phyloP scores from a whole-genome alignment of 2,797 vertebrate genomes.

The Sebastolobus altivelis region DNA sequence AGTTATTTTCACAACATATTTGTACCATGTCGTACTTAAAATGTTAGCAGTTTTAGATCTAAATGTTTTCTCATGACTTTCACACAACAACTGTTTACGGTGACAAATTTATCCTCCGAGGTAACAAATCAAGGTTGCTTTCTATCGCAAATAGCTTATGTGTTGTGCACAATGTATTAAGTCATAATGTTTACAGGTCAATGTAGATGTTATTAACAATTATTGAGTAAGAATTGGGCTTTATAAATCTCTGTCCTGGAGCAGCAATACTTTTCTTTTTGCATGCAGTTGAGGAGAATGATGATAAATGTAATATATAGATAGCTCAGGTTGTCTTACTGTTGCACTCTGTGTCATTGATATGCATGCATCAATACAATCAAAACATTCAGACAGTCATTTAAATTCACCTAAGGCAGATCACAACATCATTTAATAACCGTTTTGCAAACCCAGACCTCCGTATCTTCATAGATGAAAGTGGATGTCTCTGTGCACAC shows the following conservation, averaged over 20 bases:
- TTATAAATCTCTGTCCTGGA: background rate
- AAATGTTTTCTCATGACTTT: background rate
- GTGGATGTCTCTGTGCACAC: slow-evolving; percentile 38
- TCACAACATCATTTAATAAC: slow-evolving; percentile 6
- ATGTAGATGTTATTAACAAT: slow-evolving; percentile 19
- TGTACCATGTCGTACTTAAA: slow-evolving; percentile 24
- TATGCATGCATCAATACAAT: slow-evolving; percentile 37
- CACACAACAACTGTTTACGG: background rate
- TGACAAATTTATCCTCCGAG: background rate
- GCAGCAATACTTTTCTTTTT: slow-evolving; percentile 10
- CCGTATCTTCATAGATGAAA: slow-evolving; percentile 46
- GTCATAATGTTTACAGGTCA: slow-evolving; percentile 55
- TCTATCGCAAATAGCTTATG: slow-evolving; percentile 7
- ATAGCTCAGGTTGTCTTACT: slow-evolving; percentile 26
- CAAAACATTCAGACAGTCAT: slow-evolving; percentile 13
- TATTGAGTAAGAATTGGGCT: slow-evolving; percentile 2
- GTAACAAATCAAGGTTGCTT: slow-evolving; percentile 4
- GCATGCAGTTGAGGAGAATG: slow-evolving; percentile 33
- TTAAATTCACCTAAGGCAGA: slow-evolving; percentile 9
- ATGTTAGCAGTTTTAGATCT: slow-evolving; percentile 30
- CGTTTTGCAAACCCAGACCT: slow-evolving; percentile 40
- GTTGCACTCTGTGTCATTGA: slow-evolving; percentile 25
- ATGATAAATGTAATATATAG: background rate
- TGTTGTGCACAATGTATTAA: slow-evolving; percentile 14
- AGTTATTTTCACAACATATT: slow-evolving; percentile 26